Percentiles rank a stretch among this genome's conserved stretches.
Conservation (phyloP, 2,113 vertebrate species). For the Forbesichthys agassizii region DNA sequence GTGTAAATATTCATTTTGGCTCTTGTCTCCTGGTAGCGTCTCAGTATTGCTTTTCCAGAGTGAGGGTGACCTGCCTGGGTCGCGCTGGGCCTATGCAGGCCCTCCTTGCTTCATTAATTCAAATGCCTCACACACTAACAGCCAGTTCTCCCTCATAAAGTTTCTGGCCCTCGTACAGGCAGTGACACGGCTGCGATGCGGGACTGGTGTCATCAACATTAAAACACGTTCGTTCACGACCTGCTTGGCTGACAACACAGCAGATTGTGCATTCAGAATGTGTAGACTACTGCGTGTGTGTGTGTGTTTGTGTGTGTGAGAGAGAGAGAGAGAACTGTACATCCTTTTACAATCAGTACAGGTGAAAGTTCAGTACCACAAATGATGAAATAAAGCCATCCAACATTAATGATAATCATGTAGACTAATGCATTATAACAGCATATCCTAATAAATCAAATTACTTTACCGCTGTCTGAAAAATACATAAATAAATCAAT, state of each 20-base stretch:
- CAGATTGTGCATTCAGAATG: no score
- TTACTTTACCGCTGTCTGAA: no score
- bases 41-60: constrained; percentile 81
- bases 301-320: neutral
- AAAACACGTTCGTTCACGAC: no score
- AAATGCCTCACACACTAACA: constrained; percentile 3
- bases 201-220: neutral
- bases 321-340: no score
- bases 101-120: constrained; percentile 47
- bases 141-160: constrained; percentile 22
- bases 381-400: no score
- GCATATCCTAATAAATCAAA: no score
- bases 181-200: neutral
- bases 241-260: no score
- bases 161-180: constrained; percentile 5
- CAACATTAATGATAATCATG: no score
- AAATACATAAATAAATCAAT: no score
- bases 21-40: constrained; percentile 60
- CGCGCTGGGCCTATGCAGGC: constrained; percentile 34
- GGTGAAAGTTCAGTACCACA: no score
- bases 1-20: constrained; percentile 87
- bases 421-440: no score
- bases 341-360: no score
- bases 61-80: constrained; percentile 64
- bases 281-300: neutral